A percentile compares a stretch with the other conserved stretches of the same genome.
phyloP scores from a whole-genome alignment of 2,888 invertebrate species.

The Drosophila mayaguana region DNA sequence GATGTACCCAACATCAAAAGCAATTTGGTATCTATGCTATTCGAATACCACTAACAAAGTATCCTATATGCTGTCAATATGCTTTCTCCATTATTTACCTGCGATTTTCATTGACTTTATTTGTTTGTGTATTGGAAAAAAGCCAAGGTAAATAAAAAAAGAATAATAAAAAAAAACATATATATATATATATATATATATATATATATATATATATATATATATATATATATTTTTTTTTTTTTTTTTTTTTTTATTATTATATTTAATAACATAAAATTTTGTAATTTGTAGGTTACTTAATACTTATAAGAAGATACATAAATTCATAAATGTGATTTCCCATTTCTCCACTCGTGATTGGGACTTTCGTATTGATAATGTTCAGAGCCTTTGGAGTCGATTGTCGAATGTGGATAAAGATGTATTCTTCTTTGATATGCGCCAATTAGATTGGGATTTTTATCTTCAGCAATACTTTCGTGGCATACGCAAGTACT shows the following conservation, averaged over 20 bases:
- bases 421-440: constrained; percentile 90
- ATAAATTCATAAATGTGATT: constrained; percentile 90
- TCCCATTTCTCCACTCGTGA: constrained; percentile 92
- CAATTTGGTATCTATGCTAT: constrained; percentile 89
- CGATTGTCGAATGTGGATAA: constrained; percentile 16
- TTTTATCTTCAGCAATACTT: constrained; percentile 88
- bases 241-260: too few species aligned
- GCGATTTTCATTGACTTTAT: constrained; percentile 6
- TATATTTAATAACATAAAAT: too few species aligned
- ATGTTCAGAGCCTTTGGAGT: constrained; percentile 18
- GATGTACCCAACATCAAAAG: constrained; percentile 87
- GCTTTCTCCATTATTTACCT: constrained; percentile 21
- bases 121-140: constrained; percentile 17
- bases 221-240: too few species aligned
- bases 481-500: constrained; percentile 90
- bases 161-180: neutral
- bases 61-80: constrained; percentile 10
- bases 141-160: constrained; percentile 11
- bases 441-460: constrained; percentile 91
- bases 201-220: too few species aligned
- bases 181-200: too few species aligned
- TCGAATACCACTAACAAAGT: constrained; percentile 9
- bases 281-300: constrained; percentile 2
- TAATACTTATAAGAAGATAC: constrained; percentile 86
- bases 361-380: constrained; percentile 81